Conservation (phyloP, 2,113 vertebrate genomes). For the Malaclemys terrapin region DNA sequence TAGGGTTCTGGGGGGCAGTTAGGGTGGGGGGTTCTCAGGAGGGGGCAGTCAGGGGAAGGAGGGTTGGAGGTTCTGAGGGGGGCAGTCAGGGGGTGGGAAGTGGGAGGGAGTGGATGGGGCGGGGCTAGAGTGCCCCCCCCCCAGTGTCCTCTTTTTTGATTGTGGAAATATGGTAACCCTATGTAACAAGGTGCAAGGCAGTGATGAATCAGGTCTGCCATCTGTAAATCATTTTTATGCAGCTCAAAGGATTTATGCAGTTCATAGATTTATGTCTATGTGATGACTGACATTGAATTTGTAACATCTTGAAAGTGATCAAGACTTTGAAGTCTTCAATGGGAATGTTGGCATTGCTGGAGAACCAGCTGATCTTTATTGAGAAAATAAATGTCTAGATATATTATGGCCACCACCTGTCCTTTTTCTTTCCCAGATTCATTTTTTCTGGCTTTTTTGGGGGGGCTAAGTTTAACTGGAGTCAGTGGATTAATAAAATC, state of each 20-base stretch:
- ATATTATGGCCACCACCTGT: fast-evolving
- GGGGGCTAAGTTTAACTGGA: neutral
- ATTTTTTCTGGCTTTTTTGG: neutral
- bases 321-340: fast-evolving
- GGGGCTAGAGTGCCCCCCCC: too few species aligned
- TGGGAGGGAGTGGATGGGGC: too few species aligned
- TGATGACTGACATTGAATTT: neutral
- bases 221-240: neutral
- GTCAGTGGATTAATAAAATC: neutral
- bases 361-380: fast-evolving
- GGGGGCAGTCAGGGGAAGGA: too few species aligned
- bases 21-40: too few species aligned
- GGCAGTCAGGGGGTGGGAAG: too few species aligned
- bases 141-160: too few species aligned
- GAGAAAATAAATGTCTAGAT: neutral
- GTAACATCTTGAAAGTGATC: fast-evolving
- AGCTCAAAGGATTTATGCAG: neutral
- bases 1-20: too few species aligned
- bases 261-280: neutral
- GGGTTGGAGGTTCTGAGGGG: too few species aligned
- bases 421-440: neutral
- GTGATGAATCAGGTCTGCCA: neutral
- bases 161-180: too few species aligned
- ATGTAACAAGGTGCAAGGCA: neutral
- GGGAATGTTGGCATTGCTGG: fast-evolving